phyloP scores from a whole-genome alignment of 1,140 invertebrate genomes.

The Rhopalosiphum padi region DNA sequence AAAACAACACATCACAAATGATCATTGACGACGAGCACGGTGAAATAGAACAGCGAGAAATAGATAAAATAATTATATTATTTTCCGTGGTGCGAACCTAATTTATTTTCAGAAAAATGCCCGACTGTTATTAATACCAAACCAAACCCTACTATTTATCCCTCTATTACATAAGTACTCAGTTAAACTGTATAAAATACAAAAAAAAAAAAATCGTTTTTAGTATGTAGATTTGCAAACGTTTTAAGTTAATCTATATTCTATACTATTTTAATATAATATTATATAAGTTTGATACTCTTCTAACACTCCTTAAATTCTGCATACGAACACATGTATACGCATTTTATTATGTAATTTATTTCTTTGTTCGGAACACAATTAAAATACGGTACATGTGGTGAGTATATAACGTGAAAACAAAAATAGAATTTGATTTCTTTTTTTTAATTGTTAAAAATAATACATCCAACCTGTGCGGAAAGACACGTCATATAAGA shows the following conservation, averaged over 20 bases:
- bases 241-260: neutral
- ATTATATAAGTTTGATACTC: neutral
- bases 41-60: neutral
- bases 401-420: neutral
- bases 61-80: neutral
- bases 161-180: too few relatives aligned
- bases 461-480: neutral
- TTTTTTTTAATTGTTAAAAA: neutral
- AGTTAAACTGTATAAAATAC: neutral
- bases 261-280: neutral
- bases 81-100: neutral
- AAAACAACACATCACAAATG: neutral
- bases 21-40: neutral
- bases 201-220: too few relatives aligned
- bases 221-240: neutral
- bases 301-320: neutral
- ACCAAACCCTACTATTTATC: neutral
- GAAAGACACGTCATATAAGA: neutral
- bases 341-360: conserved; percentile 11
- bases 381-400: neutral
- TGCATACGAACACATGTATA: neutral
- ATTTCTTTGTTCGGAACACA: conserved; percentile 20
- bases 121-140: neutral
- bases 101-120: neutral
- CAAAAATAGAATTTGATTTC: neutral